Conservation (phyloP, 2,113 vertebrate genomes). For the Hemichromis elongatus region DNA sequence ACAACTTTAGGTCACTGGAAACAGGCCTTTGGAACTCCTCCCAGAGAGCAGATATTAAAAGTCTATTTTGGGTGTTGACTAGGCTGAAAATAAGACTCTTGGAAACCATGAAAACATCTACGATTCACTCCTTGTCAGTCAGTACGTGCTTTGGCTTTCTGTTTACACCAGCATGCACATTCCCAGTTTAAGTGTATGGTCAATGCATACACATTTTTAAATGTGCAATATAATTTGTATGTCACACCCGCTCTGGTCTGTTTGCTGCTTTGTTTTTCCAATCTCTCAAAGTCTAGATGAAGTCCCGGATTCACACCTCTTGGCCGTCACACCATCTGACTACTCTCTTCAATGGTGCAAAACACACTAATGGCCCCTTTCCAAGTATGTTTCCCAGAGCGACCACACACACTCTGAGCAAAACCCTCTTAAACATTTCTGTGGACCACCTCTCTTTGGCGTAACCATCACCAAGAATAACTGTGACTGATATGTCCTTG, state of each 20-base stretch:
- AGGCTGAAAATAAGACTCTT: not conserved
- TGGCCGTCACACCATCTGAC: not conserved
- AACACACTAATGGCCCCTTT: not conserved
- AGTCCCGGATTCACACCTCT: not conserved
- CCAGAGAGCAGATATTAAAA: not conserved
- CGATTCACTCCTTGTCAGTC: not conserved
- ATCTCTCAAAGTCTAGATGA: not conserved
- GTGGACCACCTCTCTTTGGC: not conserved
- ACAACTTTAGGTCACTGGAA: not conserved
- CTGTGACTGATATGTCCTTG: not conserved
- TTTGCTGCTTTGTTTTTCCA: not conserved
- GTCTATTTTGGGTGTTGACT: not conserved
- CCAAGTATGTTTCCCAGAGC: not conserved
- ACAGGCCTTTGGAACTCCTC: not conserved
- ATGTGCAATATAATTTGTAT: not conserved
- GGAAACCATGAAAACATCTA: not conserved
- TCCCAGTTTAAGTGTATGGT: not conserved
- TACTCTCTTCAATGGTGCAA: not conserved
- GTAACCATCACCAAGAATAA: not conserved
- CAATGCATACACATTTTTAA: not conserved
- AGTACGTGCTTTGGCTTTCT: not conserved
- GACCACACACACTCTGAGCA: not conserved
- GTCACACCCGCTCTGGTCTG: not conserved
- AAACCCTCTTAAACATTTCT: not conserved
- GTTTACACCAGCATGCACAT: not conserved